Evolutionary conservation across 2,113 vertebrate genomes (phyloP).

Genomic region (Myrmecophaga tridactyla): DNA sequence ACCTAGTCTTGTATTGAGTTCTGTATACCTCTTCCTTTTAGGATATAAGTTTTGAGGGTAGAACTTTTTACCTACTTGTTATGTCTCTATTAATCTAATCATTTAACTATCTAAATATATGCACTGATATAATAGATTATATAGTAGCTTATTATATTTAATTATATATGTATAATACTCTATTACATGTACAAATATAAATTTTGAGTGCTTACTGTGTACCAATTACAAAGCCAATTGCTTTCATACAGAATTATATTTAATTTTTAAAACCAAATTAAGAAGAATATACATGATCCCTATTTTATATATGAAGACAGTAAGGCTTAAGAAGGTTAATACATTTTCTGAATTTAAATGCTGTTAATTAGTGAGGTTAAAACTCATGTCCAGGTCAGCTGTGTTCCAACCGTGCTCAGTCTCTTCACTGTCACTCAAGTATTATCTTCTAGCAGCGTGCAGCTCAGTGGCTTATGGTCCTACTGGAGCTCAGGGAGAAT

Average conservation of each 20-base stretch:
- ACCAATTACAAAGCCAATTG: neutral
- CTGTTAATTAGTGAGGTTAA: neutral
- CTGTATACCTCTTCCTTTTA: neutral
- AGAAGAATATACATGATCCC: neutral
- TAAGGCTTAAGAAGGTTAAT: neutral
- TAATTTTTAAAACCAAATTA: neutral
- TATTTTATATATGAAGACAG: neutral
- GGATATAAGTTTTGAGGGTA: neutral
- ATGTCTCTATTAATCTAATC: neutral
- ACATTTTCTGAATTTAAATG: neutral
- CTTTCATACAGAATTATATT: neutral
- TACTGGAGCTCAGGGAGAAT: neutral
- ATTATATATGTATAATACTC: neutral
- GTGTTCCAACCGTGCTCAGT: neutral
- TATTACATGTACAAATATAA: neutral
- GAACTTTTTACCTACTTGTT: neutral
- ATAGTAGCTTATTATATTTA: neutral
- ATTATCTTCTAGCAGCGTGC: rapidly evolving
- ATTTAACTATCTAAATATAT: neutral
- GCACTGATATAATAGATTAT: neutral
- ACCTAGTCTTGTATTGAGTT: neutral
- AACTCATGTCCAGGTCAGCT: neutral
- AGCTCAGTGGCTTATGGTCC: neutral
- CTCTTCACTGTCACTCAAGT: neutral
- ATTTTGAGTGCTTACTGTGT: neutral